Evolutionary conservation across 2,888 invertebrate species (phyloP), one percentile per base, ranked within the genome.

Genomic region (Apamea sordens): DNA sequence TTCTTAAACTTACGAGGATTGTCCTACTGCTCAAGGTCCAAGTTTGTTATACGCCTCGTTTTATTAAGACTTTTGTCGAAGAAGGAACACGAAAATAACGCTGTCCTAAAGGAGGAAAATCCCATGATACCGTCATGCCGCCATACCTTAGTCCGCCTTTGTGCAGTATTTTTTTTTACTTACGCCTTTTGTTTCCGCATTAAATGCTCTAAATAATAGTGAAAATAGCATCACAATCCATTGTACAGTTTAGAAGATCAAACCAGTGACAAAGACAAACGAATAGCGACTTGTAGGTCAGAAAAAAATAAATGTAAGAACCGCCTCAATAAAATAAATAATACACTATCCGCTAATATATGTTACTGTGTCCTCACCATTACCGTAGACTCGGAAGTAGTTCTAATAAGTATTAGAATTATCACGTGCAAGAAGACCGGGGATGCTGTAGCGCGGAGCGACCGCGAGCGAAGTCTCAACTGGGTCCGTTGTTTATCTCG

Each of bases 371-470:
- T 73, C 24, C 72, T 13, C 61, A 69, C 44, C 84, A 75, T 82
- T 82, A 84, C 72, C 61, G 56, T 76, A 87, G 87, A 86, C 82
- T 83, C 77, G 75, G 86, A 86, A 89, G 89, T 91, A 84, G 91
- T 80, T 89, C 88, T 92, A 93, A 92, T 93, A 92, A 92, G 91
- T 92, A 92, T 92, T 92, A 89, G 90, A 92, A 92, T 92, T 92
- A 91, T 91, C 88, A 88, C 79, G 86, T 88, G 87, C 83, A 87
- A 83, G 85, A 86, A 82, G 77, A 80, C 80, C 41, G 81, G 79
- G 75, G 65, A 67, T 65, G 75, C 81, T 78, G 79, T 32, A 69
- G 61, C 50, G 41, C 24, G 70, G 53, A 47, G 1, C 53, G 32
- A 70, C 68, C 67, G 41, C 76, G 24, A 47, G 74, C 44, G 67